Evolutionary conservation across 23 tunicate species (phyloP).

Genomic region (Halocynthia roretzi): DNA sequence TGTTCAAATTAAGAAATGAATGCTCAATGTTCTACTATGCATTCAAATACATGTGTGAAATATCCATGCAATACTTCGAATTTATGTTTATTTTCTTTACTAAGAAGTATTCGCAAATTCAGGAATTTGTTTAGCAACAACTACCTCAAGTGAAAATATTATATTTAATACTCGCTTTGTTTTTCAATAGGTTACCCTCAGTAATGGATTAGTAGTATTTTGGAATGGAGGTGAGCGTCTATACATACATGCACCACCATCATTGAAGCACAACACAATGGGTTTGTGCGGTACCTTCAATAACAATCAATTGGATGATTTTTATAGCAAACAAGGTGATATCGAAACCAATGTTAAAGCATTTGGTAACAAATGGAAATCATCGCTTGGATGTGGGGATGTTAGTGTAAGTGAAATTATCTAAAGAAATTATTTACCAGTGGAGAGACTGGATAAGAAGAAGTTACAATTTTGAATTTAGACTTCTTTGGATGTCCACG

Average conservation of each 20-base stretch:
- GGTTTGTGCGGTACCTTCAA: constrained; percentile 41
- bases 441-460: no score
- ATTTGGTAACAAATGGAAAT: constrained; percentile 34
- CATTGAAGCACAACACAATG: constrained; percentile 3
- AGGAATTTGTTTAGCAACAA: not conserved
- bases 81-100: no score
- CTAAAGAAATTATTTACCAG: no score
- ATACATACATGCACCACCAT: constrained; percentile 27
- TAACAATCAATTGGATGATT: constrained; percentile 29
- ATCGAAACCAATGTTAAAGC: constrained; percentile 27
- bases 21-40: no score
- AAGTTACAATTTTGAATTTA: no score
- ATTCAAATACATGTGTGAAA: no score
- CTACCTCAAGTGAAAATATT: not conserved
- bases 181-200: constrained; percentile 12
- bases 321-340: constrained; percentile 22
- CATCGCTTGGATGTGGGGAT: not conserved
- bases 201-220: constrained; percentile 30
- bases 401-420: not conserved
- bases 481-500: not conserved
- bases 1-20: no score
- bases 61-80: no score
- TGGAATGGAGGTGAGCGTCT: constrained; percentile 29
- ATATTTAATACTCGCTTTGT: not conserved
- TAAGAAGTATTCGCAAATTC: no score